Conservation (phyloP, 2,797 vertebrate species). For the Salmo trutta region DNA sequence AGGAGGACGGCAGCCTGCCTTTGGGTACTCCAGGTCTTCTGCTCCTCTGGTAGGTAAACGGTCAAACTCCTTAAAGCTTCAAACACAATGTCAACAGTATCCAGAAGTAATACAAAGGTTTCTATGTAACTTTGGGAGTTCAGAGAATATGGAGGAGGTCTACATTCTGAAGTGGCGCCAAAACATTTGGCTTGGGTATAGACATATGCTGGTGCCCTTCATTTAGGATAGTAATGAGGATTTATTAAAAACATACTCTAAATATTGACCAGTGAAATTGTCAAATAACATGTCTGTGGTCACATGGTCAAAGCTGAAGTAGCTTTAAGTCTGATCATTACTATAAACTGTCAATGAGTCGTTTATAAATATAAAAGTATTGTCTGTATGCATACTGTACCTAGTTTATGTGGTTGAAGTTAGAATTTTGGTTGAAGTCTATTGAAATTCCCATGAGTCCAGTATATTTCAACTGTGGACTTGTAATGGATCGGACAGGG, state of each 20-base stretch:
- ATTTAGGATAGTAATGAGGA: too few relatives aligned
- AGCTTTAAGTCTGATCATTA: neutral
- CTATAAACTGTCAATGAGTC: conserved; percentile 19
- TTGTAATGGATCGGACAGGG: neutral
- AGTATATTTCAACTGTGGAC: neutral
- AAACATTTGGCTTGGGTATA: neutral
- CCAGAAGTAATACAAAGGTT: neutral
- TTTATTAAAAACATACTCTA: neutral
- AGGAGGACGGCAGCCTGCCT: conserved; percentile 83
- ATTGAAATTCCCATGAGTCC: neutral
- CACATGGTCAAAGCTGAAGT: neutral
- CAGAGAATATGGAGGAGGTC: neutral
- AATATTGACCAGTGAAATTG: neutral
- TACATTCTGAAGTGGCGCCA: neutral
- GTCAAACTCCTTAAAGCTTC: neutral
- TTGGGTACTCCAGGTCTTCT: conserved; percentile 82
- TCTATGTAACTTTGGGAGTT: neutral
- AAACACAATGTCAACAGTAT: neutral
- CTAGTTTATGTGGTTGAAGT: neutral
- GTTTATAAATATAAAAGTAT: conserved; percentile 26
- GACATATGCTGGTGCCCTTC: neutral
- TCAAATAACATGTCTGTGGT: neutral
- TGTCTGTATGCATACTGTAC: neutral
- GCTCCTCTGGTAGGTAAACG: conserved; percentile 77
- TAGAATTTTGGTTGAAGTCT: neutral